A percentile compares a stretch with the other conserved stretches of the same genome.
These are phyloP conservation scores for Lumbricus terrestris DNA, from an alignment of 2,888 invertebrate genomes.

Conservation along the genomic window DNA sequence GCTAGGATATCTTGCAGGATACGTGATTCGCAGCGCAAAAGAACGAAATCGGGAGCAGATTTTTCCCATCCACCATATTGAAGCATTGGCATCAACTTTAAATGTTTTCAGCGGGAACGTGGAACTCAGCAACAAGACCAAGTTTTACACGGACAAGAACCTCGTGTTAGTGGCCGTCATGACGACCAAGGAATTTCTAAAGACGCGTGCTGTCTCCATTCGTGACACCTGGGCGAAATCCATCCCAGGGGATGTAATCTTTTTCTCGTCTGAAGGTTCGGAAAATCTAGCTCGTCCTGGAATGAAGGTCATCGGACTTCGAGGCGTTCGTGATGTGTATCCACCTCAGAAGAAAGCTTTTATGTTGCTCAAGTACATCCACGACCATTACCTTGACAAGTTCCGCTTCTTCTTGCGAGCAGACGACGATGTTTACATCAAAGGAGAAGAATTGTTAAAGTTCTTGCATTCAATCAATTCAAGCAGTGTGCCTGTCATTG, in stretches of 20 bases:
- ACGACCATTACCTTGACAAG: conserved; percentile 79
- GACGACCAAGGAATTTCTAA: conserved; percentile 91
- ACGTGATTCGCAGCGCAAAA: not conserved
- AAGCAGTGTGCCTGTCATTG: conserved; percentile 80
- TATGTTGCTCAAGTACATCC: conserved; percentile 86
- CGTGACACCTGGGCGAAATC: conserved; percentile 90
- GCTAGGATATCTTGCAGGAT: not conserved
- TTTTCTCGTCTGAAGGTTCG: conserved; percentile 70
- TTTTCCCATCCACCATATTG: not conserved
- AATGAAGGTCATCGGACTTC: conserved; percentile 71
- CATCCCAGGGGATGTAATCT: conserved; percentile 83
- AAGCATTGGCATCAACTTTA: not conserved
- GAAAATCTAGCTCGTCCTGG: conserved; percentile 66
- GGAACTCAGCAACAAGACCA: not conserved
- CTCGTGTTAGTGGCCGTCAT: conserved; percentile 76
- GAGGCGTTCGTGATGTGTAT: conserved; percentile 87
- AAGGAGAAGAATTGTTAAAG: conserved; percentile 78
- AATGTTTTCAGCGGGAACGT: not conserved
- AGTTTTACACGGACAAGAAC: conserved; percentile 13
- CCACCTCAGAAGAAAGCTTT: conserved; percentile 99
- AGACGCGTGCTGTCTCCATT: conserved; percentile 83
- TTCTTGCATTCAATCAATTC: conserved; percentile 86
- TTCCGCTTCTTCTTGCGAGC: conserved; percentile 98
- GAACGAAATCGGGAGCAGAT: not conserved
- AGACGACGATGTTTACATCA: conserved; percentile 94